phyloP scores from a whole-genome alignment of 2,888 invertebrate species.

The Sarcophaga rosellei region DNA sequence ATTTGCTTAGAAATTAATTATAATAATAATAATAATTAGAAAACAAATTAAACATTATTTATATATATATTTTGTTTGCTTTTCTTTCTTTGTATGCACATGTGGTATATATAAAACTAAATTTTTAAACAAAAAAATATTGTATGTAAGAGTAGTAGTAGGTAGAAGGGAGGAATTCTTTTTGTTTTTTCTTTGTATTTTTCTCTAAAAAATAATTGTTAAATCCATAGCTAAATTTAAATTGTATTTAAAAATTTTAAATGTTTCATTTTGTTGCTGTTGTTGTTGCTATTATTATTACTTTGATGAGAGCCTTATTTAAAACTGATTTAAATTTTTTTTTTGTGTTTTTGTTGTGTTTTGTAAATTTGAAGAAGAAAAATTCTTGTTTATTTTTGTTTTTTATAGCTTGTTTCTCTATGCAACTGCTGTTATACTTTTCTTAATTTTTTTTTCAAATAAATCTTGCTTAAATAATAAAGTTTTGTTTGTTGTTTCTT shows the following conservation, averaged over 20 bases:
- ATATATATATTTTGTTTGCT: background rate
- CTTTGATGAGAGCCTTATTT: slow-evolving; percentile 1
- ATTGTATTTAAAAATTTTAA: background rate
- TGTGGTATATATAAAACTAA: background rate
- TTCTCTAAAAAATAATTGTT: too few relatives aligned
- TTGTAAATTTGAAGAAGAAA: background rate
- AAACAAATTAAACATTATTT: background rate
- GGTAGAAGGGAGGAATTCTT: too few relatives aligned
- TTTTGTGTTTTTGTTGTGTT: background rate
- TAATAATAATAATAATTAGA: background rate
- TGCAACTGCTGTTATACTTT: slow-evolving; percentile 18
- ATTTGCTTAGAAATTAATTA: background rate
- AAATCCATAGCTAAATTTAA: slow-evolving; percentile 42
- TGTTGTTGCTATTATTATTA: background rate
- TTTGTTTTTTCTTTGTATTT: too few relatives aligned
- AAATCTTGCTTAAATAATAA: slow-evolving; percentile 55
- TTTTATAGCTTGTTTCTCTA: slow-evolving; percentile 18
- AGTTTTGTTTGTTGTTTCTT: slow-evolving; percentile 42
- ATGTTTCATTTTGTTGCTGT: background rate
- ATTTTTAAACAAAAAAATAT: background rate
- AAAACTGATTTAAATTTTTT: background rate
- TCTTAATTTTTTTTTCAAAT: slow-evolving; percentile 34
- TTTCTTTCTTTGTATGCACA: background rate
- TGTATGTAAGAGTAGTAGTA: too few relatives aligned
- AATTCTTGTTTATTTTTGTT: background rate